Base-by-base conservation (phyloP, 2,888 invertebrate genomes). In the Thecocarcelia acutangulata region DNA sequence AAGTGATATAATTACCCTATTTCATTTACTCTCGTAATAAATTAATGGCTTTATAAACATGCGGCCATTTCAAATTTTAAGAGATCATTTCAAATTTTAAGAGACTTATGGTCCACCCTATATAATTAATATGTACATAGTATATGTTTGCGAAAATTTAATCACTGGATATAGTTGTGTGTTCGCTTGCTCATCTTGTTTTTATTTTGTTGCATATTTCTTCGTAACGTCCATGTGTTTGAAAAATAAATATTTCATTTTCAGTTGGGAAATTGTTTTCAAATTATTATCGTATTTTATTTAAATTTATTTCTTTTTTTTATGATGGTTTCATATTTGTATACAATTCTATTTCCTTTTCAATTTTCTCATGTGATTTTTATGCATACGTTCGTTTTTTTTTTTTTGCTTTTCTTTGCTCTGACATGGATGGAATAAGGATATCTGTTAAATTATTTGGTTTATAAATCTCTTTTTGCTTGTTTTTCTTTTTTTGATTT, bases 211-310 rank as follows among this genome's bases (percentile, higher is more conserved):
- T 46, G n/a, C 28, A 17, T 15, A 6, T 15, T 44, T 19, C 48
- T 75, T 6, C n/a, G 24, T 19, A 50, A n/a, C 12, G n/a, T 46
- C 13, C 68, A 61, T 69, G 68, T 76, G 59, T 46, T 54, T 63
- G 44, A 40, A 54, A 69, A 48, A 64, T 77, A 74, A 81, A 77
- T 78, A 77, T 77, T 77, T 78, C 63, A 77, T 78, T 78, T 82
- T 58, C 69, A 74, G 66, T 76, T 68, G 33, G 80, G 76, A 56
- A 72, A 80, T 80, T 76, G 80, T 80, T 76, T 76, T 73, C 68
- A 76, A 66, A 64, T 64, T 70, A 64, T 72, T 52, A 64, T 77
- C 42, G 48, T 68, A 68, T 61, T 52, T 66, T 24, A 46, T 56
- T 56, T 17, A 56, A 11, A 12, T 48, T 4, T 37, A 4, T 61